Conservation (phyloP, 2,113 vertebrate genomes). For the Argyrosomus japonicus region DNA sequence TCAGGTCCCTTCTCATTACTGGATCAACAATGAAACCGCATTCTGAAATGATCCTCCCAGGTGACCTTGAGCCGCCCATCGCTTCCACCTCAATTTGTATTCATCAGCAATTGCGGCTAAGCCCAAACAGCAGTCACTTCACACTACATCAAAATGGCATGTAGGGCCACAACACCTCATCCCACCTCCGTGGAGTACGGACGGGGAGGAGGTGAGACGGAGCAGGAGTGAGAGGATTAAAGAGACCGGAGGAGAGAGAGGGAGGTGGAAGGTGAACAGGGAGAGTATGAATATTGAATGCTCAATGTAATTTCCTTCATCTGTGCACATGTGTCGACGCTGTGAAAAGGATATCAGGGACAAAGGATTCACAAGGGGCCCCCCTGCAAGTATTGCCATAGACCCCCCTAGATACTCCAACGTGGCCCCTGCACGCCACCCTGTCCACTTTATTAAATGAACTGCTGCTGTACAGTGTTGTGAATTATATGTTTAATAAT, state of each 20-base stretch:
- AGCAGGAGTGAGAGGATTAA: slow-evolving; percentile 24
- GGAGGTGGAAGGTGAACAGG: slow-evolving; percentile 55
- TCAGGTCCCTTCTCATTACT: slow-evolving; percentile 72
- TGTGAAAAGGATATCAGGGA: slow-evolving; percentile 10
- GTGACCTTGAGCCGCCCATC: slow-evolving; percentile 70
- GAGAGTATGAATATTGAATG: slow-evolving; percentile 70
- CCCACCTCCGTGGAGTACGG: not conserved
- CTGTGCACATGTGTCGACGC: slow-evolving; percentile 17
- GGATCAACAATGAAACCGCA: slow-evolving; percentile 70
- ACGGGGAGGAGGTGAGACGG: slow-evolving; percentile 16
- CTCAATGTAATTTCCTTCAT: slow-evolving; percentile 70
- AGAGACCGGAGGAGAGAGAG: not conserved
- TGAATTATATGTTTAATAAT: slow-evolving; percentile 25
- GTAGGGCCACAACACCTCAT: slow-evolving; percentile 52
- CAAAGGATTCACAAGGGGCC: slow-evolving; percentile 8
- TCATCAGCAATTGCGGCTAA: slow-evolving; percentile 59
- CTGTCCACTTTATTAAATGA: not conserved
- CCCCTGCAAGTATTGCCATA: not conserved
- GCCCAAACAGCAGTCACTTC: slow-evolving; percentile 71
- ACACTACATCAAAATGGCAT: slow-evolving; percentile 74
- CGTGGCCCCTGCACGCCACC: not conserved
- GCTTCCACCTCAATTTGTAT: slow-evolving; percentile 62
- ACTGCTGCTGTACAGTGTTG: slow-evolving; percentile 4
- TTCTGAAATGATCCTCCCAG: slow-evolving; percentile 63
- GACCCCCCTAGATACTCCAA: not conserved